Percentiles rank a stretch among this genome's conserved stretches.
phyloP scores from a whole-genome alignment of 2,113 vertebrate species.

The Tetrao urogallus region DNA sequence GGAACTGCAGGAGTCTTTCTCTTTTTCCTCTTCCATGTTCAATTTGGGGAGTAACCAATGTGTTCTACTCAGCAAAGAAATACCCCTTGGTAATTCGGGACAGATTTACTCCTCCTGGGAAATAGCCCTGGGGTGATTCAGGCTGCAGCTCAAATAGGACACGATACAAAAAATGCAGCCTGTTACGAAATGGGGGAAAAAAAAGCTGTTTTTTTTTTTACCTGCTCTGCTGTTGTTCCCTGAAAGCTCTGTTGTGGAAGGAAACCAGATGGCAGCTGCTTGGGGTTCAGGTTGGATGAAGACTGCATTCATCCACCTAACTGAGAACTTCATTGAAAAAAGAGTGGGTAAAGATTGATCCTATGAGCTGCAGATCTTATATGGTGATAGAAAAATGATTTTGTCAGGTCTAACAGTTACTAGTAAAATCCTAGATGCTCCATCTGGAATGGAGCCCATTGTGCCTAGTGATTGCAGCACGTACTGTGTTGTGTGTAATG shows the following conservation, averaged over 20 bases:
- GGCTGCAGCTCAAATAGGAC: neutral
- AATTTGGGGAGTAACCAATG: neutral
- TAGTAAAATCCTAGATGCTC: neutral
- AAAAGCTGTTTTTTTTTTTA: neutral
- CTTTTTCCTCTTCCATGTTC: neutral
- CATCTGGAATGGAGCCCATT: neutral
- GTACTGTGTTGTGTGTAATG: conserved; percentile 58
- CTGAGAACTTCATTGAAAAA: neutral
- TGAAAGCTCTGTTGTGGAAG: neutral
- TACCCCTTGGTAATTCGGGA: neutral
- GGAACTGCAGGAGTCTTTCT: neutral
- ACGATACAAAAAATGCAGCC: neutral
- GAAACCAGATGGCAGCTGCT: neutral
- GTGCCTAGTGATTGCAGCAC: neutral
- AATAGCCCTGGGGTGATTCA: neutral
- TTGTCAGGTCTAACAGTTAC: neutral
- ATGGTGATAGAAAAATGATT: conserved; percentile 28
- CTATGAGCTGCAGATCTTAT: neutral
- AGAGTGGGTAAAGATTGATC: neutral
- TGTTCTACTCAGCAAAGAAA: neutral
- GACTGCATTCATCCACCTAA: neutral
- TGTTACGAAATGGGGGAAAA: neutral
- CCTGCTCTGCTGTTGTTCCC: neutral
- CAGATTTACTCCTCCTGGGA: neutral
- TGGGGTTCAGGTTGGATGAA: conserved; percentile 11